Conservation (phyloP, 2,113 vertebrate species). For the Chinchilla lanigera region DNA sequence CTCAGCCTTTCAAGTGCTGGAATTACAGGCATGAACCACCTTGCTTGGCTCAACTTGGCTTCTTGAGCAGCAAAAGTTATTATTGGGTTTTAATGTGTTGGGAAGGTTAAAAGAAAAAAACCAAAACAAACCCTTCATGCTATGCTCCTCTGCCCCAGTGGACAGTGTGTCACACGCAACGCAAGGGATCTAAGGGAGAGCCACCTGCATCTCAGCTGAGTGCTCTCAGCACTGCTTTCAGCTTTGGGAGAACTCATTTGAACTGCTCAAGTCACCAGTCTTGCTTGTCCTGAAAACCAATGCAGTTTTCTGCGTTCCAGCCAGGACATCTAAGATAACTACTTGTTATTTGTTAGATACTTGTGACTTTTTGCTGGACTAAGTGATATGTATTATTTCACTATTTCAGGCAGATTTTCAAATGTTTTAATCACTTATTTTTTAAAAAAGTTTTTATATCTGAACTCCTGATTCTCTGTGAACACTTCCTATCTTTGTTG, state of each 20-base stretch:
- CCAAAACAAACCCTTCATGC: neutral
- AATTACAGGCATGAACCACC: neutral
- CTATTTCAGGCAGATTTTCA: slow-evolving; percentile 7
- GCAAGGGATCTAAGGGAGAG: neutral
- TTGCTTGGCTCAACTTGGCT: neutral
- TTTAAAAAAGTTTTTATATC: neutral
- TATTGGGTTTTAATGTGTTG: neutral
- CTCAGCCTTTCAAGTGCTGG: neutral
- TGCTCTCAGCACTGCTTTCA: neutral
- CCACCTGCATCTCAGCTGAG: neutral
- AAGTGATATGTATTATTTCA: neutral
- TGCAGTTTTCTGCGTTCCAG: neutral
- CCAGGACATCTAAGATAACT: neutral
- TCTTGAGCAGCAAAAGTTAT: neutral
- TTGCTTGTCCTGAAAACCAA: neutral
- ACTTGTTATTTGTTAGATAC: neutral
- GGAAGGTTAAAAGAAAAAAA: neutral
- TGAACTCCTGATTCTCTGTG: neutral
- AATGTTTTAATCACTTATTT: neutral
- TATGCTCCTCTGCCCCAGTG: neutral
- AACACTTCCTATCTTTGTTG: slow-evolving; percentile 25
- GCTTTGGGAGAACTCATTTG: neutral
- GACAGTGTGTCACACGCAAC: neutral
- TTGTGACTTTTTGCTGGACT: slow-evolving; percentile 35
- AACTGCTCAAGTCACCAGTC: neutral